Percentiles rank a stretch among this genome's conserved stretches.
These are phyloP conservation scores for Microctonus brassicae DNA, from an alignment of 2,888 invertebrate species.

Conservation along the genomic window DNA sequence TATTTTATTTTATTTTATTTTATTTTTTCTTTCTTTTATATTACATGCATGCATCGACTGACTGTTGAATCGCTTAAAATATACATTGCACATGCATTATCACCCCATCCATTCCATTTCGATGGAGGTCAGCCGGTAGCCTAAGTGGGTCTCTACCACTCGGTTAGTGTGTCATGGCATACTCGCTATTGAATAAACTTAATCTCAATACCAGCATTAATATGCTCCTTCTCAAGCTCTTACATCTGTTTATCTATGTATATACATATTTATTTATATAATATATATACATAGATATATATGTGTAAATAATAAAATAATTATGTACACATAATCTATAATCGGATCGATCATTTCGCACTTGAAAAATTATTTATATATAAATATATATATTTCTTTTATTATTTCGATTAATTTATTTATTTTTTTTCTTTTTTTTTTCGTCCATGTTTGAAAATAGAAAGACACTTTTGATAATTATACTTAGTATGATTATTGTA, in stretches of 20 bases:
- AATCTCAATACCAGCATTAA: conserved; percentile 63
- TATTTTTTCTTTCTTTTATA: too few species aligned
- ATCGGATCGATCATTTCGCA: too few species aligned
- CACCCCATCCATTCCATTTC: conserved; percentile 67
- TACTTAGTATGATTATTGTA: background rate
- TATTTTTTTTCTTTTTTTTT: background rate
- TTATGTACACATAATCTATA: too few species aligned
- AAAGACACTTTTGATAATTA: background rate
- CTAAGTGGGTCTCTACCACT: conserved; percentile 71
- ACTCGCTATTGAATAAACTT: conserved; percentile 63
- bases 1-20: background rate
- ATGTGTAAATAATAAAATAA: too few species aligned
- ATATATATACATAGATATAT: conserved; percentile 15
- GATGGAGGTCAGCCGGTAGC: conserved; percentile 68
- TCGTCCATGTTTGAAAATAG: background rate
- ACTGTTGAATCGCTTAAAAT: conserved; percentile 41
- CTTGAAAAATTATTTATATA: too few species aligned
- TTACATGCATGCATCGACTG: conserved; percentile 29
- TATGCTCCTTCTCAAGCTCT: conserved; percentile 45
- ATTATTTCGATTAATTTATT: background rate
- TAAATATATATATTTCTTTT: too few species aligned
- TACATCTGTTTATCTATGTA: background rate
- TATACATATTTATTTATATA: background rate
- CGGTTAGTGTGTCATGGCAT: conserved; percentile 70
- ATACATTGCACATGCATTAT: conserved; percentile 52